These are phyloP conservation scores for Drosophila emarginata DNA, from an alignment of 2,888 invertebrate species.

Conservation along the genomic window DNA sequence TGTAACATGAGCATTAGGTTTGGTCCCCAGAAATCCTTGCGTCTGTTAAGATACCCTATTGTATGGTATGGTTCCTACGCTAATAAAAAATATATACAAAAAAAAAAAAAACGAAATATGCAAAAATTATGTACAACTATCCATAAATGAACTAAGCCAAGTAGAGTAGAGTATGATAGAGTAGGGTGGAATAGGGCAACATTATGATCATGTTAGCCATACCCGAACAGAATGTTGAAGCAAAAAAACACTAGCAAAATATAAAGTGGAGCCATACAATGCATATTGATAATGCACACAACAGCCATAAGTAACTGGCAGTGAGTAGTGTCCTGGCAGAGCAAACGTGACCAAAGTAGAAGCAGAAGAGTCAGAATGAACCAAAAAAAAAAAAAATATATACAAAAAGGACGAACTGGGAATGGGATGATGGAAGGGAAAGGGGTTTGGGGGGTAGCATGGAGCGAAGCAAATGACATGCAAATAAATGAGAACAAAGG, in stretches of 20 bases:
- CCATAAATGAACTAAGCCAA: background rate
- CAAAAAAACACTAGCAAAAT: constrained; percentile 42
- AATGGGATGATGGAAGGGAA: no score
- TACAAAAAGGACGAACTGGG: background rate
- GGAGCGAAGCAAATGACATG: constrained; percentile 66
- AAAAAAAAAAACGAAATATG: background rate
- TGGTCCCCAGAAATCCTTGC: no score
- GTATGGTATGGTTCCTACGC: no score
- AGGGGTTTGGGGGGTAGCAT: background rate
- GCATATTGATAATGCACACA: constrained; percentile 78
- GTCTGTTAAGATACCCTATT: no score
- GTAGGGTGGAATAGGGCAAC: background rate
- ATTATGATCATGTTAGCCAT: constrained; percentile 16
- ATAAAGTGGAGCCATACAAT: constrained; percentile 57
- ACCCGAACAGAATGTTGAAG: constrained; percentile 32
- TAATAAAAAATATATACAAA: no score
- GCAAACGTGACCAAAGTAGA: constrained; percentile 64
- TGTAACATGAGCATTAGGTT: no score
- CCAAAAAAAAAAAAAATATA: constrained; percentile 9
- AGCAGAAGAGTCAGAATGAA: constrained; percentile 6
- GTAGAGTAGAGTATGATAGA: background rate
- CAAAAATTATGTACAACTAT: background rate
- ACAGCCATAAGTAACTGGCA: constrained; percentile 71
- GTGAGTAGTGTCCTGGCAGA: constrained; percentile 49
- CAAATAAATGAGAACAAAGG: constrained; percentile 76